Base-by-base conservation (phyloP, 2,797 vertebrate species). In the Sitta carolinensis region DNA sequence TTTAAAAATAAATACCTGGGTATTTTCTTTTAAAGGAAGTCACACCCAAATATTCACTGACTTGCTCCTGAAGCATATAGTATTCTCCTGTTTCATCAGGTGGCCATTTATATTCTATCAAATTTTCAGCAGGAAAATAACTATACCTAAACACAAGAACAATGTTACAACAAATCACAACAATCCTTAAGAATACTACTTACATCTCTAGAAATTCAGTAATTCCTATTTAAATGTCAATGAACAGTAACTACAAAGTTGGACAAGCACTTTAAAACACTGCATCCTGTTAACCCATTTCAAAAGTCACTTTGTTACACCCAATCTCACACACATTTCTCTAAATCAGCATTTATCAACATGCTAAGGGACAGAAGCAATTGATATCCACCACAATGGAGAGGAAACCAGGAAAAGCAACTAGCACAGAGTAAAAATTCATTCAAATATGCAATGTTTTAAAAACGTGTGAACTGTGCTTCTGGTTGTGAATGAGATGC, bases 1-100 rank as follows among this genome's bases (percentile, higher is more conserved):
- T n/a, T 72, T 6, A 50, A 87, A 94, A 79, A 67, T 21, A 78
- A 97, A 97, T 99, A 99, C 99, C 99, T 97, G 99, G 99, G 93
- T 99, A 99, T 95, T 99, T 99, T 82, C 99, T 98, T 86, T 99
- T 99, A 96, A 99, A 99, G 50, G 99, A 99, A 12, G 99, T 99
- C 91, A 99, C 99, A 75, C 99, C 99, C 96, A 99, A 97, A 96
- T 99, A 99, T 98, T 99, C 99, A 96, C 99, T 99, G 97, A 99
- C 99, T 98, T 99, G 99, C 40, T 99, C 99, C 92, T 99, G 99
- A 87, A 99, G 98, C 99, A 99, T 99, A 72, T 99, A 99, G 93
- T 99, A 99, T 69, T 99, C 99, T 90, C 99, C 99, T 3, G 98
- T 98, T 95, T 99, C 99, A 96, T 99, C 99, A 3, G 99, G 97